phyloP scores from a whole-genome alignment of 2,797 vertebrate species.

The Kryptopterus vitreolus region DNA sequence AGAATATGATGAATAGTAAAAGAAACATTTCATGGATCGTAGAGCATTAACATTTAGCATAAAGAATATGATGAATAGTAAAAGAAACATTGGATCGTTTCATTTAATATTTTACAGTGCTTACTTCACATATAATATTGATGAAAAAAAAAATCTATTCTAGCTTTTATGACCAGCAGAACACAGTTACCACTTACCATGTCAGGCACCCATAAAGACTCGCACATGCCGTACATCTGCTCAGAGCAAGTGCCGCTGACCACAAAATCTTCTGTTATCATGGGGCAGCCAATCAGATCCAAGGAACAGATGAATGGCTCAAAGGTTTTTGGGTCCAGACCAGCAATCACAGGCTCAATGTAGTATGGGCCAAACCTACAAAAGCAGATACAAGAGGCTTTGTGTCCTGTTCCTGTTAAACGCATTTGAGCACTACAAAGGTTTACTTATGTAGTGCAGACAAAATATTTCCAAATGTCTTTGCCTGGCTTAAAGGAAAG shows the following conservation, averaged over 20 bases:
- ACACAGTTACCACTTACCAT: constrained; percentile 79
- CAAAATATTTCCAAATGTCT: neutral
- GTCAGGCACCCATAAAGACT: constrained; percentile 95
- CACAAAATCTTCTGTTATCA: constrained; percentile 97
- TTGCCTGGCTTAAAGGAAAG: neutral
- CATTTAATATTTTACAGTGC: neutral
- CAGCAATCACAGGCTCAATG: constrained; percentile 94
- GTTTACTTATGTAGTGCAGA: neutral
- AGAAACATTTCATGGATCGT: neutral
- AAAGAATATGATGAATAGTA: neutral
- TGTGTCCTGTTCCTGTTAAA: neutral
- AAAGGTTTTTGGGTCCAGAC: constrained; percentile 86
- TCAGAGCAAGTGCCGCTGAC: constrained; percentile 96
- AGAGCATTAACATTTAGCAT: neutral
- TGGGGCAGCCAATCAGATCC: constrained; percentile 96
- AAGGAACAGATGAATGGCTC: constrained; percentile 96
- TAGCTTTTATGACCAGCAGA: neutral
- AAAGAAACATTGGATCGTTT: neutral
- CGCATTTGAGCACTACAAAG: neutral
- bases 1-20: neutral
- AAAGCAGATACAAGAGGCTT: neutral
- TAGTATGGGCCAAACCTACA: constrained; percentile 95
- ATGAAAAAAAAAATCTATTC: too few relatives aligned
- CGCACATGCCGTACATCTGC: constrained; percentile 99
- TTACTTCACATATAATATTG: neutral